These are phyloP conservation scores for Lithophane semibrunnea DNA, from an alignment of 2,888 invertebrate species.

Conservation along the genomic window DNA sequence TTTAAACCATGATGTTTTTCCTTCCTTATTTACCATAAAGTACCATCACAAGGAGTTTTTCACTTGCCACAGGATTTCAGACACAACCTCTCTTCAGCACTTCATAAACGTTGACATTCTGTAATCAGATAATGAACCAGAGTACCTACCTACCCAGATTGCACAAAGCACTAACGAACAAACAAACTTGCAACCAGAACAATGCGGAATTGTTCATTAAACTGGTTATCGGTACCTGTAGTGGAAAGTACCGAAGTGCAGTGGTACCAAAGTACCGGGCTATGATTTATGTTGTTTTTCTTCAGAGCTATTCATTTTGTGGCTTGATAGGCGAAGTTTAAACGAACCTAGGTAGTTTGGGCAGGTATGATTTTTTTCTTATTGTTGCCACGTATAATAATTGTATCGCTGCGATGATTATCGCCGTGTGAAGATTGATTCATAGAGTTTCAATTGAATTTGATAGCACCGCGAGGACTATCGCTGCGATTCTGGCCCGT, in stretches of 20 bases:
- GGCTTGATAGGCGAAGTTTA: constrained; percentile 14
- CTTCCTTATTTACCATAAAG: neutral
- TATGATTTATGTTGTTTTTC: constrained; percentile 57
- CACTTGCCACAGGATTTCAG: neutral
- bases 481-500: too few relatives aligned
- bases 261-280: constrained; percentile 1
- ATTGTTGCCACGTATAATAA: too few relatives aligned
- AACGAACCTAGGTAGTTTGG: neutral
- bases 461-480: too few relatives aligned
- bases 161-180: constrained; percentile 63
- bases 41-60: neutral
- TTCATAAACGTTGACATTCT: constrained; percentile 28
- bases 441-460: too few relatives aligned
- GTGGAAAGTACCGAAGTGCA: constrained; percentile 12
- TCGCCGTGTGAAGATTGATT: too few relatives aligned
- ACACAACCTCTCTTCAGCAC: neutral
- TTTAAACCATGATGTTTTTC: too few relatives aligned
- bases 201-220: constrained; percentile 57
- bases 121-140: constrained; percentile 52
- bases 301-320: constrained; percentile 45
- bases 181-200: constrained; percentile 55
- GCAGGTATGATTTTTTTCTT: neutral
- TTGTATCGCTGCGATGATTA: too few relatives aligned
- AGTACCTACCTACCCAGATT: constrained; percentile 40
- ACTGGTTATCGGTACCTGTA: constrained; percentile 50